Conservation (phyloP, 2,113 vertebrate species). For the Gorilla gorilla region DNA sequence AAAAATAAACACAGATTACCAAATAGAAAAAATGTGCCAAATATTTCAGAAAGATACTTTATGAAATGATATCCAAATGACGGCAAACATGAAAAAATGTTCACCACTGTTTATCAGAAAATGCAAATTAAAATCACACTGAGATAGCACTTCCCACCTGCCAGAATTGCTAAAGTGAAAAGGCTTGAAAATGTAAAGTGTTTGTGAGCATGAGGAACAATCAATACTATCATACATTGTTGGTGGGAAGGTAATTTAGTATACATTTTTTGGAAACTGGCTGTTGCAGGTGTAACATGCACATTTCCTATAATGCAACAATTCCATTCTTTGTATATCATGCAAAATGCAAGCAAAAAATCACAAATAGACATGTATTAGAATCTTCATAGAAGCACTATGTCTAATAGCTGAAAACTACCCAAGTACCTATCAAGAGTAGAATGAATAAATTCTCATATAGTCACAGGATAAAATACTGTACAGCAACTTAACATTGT, state of each 20-base stretch:
- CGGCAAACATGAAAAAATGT: background rate
- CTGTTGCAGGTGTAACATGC: background rate
- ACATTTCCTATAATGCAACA: background rate
- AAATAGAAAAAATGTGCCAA: background rate
- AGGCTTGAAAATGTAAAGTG: background rate
- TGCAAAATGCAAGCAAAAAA: background rate
- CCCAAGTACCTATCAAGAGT: background rate
- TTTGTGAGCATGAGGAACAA: background rate
- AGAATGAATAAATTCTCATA: background rate
- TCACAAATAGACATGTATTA: background rate
- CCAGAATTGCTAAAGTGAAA: background rate
- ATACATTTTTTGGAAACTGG: too few species aligned
- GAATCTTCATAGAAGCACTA: background rate
- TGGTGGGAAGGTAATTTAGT: background rate
- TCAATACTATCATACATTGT: background rate
- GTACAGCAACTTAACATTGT: background rate
- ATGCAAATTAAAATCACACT: background rate
- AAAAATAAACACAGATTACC: background rate
- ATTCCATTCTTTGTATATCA: background rate
- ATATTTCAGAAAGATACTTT: background rate
- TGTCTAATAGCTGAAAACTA: background rate
- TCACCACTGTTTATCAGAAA: background rate
- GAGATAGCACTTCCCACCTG: background rate
- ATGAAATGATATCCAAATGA: background rate
- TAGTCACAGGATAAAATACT: background rate